Percentiles rank a stretch among this genome's conserved stretches.
Conservation (phyloP, 2,113 vertebrate genomes). For the Epinephelus cyanopodus region DNA sequence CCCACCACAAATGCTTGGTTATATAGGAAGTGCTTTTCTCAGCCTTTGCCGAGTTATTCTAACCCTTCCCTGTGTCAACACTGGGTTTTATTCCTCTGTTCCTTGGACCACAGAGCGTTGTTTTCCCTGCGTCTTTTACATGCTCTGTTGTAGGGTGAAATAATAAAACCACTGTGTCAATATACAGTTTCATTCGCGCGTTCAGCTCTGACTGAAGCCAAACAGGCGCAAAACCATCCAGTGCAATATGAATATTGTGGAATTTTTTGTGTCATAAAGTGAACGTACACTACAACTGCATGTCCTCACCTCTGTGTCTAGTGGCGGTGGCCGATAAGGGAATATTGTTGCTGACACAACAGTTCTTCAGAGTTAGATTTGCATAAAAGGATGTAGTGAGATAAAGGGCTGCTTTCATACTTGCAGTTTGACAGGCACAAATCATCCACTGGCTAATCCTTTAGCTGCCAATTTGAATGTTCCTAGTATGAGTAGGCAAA, state of each 20-base stretch:
- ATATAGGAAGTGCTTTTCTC: conserved; percentile 46
- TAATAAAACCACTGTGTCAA: conserved; percentile 42
- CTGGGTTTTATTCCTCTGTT: conserved; percentile 50
- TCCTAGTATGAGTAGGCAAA: conserved; percentile 2
- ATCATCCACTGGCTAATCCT: conserved; percentile 16
- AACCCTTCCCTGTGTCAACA: conserved; percentile 71
- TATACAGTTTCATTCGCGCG: conserved; percentile 13
- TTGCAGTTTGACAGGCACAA: conserved; percentile 11
- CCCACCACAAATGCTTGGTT: conserved; percentile 45
- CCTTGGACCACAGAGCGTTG: conserved; percentile 50
- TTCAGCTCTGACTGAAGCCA: conserved; percentile 18
- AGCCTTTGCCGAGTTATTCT: conserved; percentile 37
- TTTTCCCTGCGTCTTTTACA: conserved; percentile 40
- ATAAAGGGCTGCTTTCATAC: conserved; percentile 39
- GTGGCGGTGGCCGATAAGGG: neutral
- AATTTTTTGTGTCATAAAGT: conserved; percentile 19
- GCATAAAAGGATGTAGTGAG: conserved; percentile 35
- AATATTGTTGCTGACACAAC: conserved; percentile 14
- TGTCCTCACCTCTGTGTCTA: conserved; percentile 10
- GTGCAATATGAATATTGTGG: neutral
- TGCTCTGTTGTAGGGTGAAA: conserved; percentile 38
- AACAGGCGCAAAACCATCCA: neutral
- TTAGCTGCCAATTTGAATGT: conserved; percentile 11
- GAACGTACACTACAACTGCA: neutral
- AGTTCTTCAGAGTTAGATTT: conserved; percentile 35